A percentile compares a stretch with the other conserved stretches of the same genome.
These are phyloP conservation scores for Botrylloides violaceus DNA, from an alignment of 23 tunicate genomes.

Conservation along the genomic window DNA sequence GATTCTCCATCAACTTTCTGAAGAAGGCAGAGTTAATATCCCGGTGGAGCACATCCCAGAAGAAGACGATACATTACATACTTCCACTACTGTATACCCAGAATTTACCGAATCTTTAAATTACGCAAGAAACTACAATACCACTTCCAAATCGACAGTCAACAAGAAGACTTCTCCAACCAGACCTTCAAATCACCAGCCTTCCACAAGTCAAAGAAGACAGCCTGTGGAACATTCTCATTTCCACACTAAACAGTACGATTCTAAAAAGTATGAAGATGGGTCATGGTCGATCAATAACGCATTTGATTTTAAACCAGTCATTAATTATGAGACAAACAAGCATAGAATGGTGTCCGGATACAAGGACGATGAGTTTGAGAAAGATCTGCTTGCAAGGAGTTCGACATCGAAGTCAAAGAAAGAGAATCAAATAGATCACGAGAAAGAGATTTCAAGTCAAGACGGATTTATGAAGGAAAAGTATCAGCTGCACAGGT, in stretches of 20 bases:
- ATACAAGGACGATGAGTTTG: background rate
- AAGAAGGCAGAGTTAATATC: background rate
- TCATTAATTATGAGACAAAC: background rate
- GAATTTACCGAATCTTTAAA: background rate
- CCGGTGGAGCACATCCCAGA: slow-evolving; percentile 3
- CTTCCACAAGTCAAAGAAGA: background rate
- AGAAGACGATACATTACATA: background rate
- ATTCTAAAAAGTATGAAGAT: background rate
- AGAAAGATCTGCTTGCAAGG: background rate
- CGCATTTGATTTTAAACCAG: background rate
- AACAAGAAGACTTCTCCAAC: background rate
- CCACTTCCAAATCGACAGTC: background rate
- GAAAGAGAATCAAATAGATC: background rate
- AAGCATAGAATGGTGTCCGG: background rate
- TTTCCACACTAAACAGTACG: background rate
- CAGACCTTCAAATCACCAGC: background rate
- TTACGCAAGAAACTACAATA: background rate
- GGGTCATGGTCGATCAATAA: background rate
- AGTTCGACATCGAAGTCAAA: background rate
- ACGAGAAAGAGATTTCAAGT: background rate
- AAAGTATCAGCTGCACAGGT: slow-evolving; percentile 12
- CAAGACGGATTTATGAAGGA: slow-evolving; percentile 5
- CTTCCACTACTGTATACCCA: background rate
- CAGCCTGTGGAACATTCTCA: background rate
- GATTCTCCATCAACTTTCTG: background rate